Percentiles rank a stretch among this genome's conserved stretches.
Conservation (phyloP, 2,797 vertebrate genomes). For the Halcyon badia region DNA sequence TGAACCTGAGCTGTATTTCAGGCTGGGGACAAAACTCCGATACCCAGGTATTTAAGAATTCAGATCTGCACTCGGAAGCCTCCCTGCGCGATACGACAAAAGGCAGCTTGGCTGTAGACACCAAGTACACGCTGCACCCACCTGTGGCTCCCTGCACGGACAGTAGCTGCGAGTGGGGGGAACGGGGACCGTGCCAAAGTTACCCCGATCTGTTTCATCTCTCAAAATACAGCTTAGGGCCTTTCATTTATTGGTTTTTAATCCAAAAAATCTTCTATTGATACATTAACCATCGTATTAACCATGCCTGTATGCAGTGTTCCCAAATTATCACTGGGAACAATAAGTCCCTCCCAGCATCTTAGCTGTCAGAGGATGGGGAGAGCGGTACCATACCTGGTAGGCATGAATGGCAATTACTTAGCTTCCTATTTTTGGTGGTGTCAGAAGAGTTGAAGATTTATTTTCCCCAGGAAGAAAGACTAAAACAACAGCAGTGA, state of each 20-base stretch:
- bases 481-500: background rate
- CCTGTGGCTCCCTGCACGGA: rapidly evolving
- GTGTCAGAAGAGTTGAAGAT: background rate
- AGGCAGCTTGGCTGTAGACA: background rate
- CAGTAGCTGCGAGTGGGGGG: too few species aligned
- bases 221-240: background rate
- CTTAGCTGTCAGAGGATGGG: background rate
- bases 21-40: background rate
- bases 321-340: background rate
- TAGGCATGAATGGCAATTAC: background rate
- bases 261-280: background rate
- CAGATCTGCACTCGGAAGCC: rapidly evolving
- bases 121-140: rapidly evolving
- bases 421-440: background rate
- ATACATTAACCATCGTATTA: background rate
- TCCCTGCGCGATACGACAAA: background rate
- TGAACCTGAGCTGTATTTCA: background rate
- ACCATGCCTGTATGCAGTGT: background rate
- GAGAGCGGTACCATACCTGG: background rate
- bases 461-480: background rate
- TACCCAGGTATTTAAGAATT: background rate
- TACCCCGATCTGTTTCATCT: background rate
- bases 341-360: background rate
- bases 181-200: rapidly evolving
- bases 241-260: background rate